These are phyloP conservation scores for Psettodes erumei DNA, from an alignment of 2,113 vertebrate genomes.

Conservation along the genomic window DNA sequence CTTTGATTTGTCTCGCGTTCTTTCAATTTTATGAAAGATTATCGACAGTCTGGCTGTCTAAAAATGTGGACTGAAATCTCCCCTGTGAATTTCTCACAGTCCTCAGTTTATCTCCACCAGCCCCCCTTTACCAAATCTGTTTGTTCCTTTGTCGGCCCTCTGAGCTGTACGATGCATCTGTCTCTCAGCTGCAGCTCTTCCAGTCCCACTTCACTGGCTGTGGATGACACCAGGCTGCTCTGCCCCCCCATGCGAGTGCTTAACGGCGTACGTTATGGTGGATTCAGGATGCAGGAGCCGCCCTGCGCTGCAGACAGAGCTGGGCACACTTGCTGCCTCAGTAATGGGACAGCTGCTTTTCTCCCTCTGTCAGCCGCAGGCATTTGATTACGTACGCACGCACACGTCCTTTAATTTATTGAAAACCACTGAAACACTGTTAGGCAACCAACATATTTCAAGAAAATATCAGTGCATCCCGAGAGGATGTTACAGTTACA, in stretches of 20 bases:
- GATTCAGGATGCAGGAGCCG: slow-evolving; percentile 39
- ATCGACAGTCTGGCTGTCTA: slow-evolving; percentile 30
- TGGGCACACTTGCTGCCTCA: slow-evolving; percentile 33
- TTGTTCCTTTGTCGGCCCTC: slow-evolving; percentile 54
- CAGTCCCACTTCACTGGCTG: slow-evolving; percentile 35
- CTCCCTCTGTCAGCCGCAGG: background rate
- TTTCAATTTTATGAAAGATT: slow-evolving; percentile 50
- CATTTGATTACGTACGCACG: background rate
- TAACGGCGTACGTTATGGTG: slow-evolving; percentile 48
- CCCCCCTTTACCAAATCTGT: slow-evolving; percentile 42
- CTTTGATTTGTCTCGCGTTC: slow-evolving; percentile 35
- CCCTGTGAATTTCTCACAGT: slow-evolving; percentile 47
- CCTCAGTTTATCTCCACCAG: slow-evolving; percentile 55
- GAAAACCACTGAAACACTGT: slow-evolving; percentile 15
- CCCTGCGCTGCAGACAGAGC: slow-evolving; percentile 38
- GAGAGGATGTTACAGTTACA: slow-evolving; percentile 33
- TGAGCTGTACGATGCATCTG: slow-evolving; percentile 57
- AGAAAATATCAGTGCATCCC: slow-evolving; percentile 33
- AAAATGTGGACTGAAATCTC: slow-evolving; percentile 52
- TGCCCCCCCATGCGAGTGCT: slow-evolving; percentile 38
- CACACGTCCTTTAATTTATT: slow-evolving; percentile 17
- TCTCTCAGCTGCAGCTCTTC: slow-evolving; percentile 53
- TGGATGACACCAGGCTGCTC: slow-evolving; percentile 24
- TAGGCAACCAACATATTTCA: slow-evolving; percentile 31
- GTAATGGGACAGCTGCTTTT: slow-evolving; percentile 47